A percentile compares a stretch with the other conserved stretches of the same genome.
phyloP scores from a whole-genome alignment of 2,113 vertebrate genomes.

The Reinhardtius hippoglossoides region DNA sequence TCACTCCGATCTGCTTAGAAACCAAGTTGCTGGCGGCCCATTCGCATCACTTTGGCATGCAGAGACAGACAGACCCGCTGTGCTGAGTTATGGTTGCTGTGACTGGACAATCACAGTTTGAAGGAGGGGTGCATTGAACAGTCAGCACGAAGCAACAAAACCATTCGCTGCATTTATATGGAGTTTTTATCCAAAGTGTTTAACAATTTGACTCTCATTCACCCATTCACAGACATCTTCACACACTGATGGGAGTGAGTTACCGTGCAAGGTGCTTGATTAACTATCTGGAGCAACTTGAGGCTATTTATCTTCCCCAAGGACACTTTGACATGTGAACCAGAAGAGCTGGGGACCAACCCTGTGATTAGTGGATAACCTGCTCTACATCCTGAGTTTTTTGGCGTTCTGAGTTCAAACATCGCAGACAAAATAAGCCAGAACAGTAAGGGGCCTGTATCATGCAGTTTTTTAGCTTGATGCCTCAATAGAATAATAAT shows the following conservation, averaged over 20 bases:
- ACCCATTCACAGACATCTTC: not conserved
- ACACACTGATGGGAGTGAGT: not conserved
- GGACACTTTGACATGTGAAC: not conserved
- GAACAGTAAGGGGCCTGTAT: not conserved
- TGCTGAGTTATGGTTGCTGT: too few species aligned
- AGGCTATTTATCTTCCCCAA: not conserved
- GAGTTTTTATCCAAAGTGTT: not conserved
- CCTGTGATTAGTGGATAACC: not conserved
- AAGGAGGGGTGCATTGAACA: too few species aligned
- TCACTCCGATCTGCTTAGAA: too few species aligned
- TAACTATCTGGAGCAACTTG: not conserved
- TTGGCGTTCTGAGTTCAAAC: not conserved
- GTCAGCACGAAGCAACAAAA: not conserved
- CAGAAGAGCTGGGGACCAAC: not conserved
- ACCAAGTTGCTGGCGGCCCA: too few species aligned
- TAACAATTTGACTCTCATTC: too few species aligned
- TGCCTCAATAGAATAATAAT: not conserved
- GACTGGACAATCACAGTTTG: too few species aligned
- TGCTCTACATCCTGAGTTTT: not conserved
- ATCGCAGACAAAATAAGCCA: not conserved
- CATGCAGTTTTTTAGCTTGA: not conserved
- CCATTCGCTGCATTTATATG: not conserved
- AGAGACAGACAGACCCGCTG: too few species aligned
- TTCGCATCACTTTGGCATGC: too few species aligned
- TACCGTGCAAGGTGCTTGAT: not conserved